Evolutionary conservation across 2,888 invertebrate species (phyloP).

Genomic region (Papilio demoleus): DNA sequence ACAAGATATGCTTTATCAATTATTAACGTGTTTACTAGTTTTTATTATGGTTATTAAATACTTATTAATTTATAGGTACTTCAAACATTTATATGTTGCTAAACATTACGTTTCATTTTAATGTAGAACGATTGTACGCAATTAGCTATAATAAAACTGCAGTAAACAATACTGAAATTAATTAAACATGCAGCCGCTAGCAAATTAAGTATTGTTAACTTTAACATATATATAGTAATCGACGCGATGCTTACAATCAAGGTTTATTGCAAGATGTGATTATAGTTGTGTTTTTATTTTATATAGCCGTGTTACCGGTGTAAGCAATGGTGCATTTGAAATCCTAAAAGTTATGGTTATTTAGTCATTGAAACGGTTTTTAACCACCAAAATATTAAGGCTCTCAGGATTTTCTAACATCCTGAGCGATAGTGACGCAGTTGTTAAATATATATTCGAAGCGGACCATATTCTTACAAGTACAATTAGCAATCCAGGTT

Average conservation of each 20-base stretch:
- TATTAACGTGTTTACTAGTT: background rate
- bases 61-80: background rate
- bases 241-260: slow-evolving; percentile 9
- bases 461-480: too few species aligned
- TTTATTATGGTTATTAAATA: slow-evolving; percentile 13
- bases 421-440: too few species aligned
- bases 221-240: slow-evolving; percentile 10
- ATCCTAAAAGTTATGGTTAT: slow-evolving; percentile 3
- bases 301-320: background rate
- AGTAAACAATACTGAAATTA: slow-evolving; percentile 13
- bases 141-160: background rate
- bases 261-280: background rate
- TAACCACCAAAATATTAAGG: background rate
- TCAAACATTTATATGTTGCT: background rate
- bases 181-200: background rate
- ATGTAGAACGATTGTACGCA: slow-evolving; percentile 1
- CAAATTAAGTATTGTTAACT: background rate
- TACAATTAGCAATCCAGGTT: too few species aligned
- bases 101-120: background rate
- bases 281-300: background rate
- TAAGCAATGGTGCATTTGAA: background rate
- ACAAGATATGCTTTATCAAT: background rate
- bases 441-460: too few species aligned
- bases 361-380: background rate
- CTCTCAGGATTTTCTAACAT: too few species aligned